A percentile compares a stretch with the other conserved stretches of the same genome.
Conservation (phyloP, 2,113 vertebrate species). For the Halcyon malimbica region DNA sequence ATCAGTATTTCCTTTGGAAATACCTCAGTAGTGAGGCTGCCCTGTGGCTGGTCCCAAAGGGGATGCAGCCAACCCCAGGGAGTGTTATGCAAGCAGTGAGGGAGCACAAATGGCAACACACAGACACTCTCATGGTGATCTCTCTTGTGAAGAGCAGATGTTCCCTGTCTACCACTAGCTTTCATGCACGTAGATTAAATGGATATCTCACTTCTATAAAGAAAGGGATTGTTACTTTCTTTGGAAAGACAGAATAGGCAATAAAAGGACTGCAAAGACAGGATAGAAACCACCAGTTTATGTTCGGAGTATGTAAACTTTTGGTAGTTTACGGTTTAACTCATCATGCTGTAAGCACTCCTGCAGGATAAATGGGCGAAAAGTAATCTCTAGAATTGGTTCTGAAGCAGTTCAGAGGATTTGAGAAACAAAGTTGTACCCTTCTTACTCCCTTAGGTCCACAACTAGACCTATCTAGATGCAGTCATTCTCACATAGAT, state of each 20-base stretch:
- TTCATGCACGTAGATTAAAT: accelerated
- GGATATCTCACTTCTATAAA: neutral
- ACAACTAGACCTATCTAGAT: neutral
- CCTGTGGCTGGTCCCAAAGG: neutral
- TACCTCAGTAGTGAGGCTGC: neutral
- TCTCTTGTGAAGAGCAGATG: neutral
- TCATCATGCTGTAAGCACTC: neutral
- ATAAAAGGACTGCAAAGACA: neutral
- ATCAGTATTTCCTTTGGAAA: neutral
- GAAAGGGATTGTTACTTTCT: neutral
- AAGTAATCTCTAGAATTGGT: neutral
- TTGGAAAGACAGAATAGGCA: neutral
- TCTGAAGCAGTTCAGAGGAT: neutral
- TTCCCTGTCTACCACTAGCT: neutral
- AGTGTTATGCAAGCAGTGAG: accelerated
- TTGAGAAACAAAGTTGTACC: neutral
- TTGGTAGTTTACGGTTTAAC: neutral
- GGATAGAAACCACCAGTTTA: neutral
- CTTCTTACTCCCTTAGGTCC: neutral
- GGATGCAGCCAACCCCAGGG: neutral
- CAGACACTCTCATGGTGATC: neutral
- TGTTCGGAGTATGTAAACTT: neutral
- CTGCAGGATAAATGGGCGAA: neutral
- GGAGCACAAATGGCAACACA: neutral
- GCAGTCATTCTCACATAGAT: neutral